A percentile compares a stretch with the other conserved stretches of the same genome.
phyloP scores from a whole-genome alignment of 2,888 invertebrate genomes.

The Fragum fragum region DNA sequence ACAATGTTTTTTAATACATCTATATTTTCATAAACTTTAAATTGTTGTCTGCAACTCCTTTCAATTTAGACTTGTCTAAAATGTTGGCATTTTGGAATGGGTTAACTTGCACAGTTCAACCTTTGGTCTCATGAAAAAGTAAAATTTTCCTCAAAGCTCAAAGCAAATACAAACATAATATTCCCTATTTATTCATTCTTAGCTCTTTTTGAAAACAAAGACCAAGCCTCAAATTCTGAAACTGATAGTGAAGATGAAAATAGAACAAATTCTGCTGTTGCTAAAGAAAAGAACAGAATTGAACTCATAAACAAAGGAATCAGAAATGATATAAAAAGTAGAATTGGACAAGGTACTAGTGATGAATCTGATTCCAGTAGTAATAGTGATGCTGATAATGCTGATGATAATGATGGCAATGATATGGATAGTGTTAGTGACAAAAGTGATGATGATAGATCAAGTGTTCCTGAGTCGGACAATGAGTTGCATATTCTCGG shows the following conservation, averaged over 20 bases:
- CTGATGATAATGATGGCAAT: conserved; percentile 13
- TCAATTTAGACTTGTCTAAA: too few relatives aligned
- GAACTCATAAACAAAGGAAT: not conserved
- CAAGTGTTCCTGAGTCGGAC: conserved; percentile 32
- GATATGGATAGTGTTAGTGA: conserved; percentile 5
- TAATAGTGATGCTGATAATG: not conserved
- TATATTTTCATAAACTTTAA: too few relatives aligned
- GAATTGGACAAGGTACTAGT: not conserved
- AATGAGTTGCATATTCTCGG: conserved; percentile 72
- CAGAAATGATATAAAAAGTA: not conserved
- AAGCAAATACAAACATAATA: too few relatives aligned
- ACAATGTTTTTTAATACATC: too few relatives aligned
- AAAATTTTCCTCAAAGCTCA: too few relatives aligned
- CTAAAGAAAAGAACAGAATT: not conserved
- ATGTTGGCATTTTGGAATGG: too few relatives aligned
- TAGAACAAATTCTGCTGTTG: too few relatives aligned
- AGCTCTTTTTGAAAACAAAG: not conserved
- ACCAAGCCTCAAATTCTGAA: not conserved
- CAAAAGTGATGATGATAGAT: not conserved
- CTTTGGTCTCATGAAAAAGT: too few relatives aligned
- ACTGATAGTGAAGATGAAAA: not conserved
- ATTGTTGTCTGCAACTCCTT: too few relatives aligned
- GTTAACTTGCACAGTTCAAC: too few relatives aligned
- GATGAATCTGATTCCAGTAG: not conserved
- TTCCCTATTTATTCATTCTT: too few relatives aligned